These are phyloP conservation scores for Amphiprion ocellaris DNA, from an alignment of 2,113 vertebrate genomes.

Conservation along the genomic window DNA sequence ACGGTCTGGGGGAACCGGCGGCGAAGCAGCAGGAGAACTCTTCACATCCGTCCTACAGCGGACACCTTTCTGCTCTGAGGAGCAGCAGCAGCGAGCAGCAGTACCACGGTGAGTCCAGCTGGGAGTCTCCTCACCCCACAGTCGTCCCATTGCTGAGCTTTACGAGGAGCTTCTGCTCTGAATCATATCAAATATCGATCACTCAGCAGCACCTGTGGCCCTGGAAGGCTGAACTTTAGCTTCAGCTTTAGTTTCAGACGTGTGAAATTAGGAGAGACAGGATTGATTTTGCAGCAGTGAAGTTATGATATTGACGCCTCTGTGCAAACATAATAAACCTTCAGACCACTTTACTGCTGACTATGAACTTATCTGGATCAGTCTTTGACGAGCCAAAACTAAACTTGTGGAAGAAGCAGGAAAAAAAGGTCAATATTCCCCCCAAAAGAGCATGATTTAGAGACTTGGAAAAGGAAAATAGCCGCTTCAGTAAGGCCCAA, in stretches of 20 bases:
- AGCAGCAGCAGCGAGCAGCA: slow-evolving; percentile 56
- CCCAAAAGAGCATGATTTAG: too few relatives aligned
- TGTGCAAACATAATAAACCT: slow-evolving; percentile 15
- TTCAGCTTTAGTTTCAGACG: slow-evolving; percentile 11
- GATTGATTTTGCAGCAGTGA: slow-evolving; percentile 4
- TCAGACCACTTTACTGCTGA: not conserved
- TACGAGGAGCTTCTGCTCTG: not conserved
- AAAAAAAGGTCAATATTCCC: not conserved
- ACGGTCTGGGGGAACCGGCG: slow-evolving; percentile 61
- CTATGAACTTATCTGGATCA: slow-evolving; percentile 5
- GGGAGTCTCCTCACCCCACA: too few relatives aligned
- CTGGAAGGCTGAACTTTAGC: not conserved
- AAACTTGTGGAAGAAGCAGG: not conserved
- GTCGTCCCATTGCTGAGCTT: not conserved
- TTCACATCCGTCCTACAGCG: slow-evolving; percentile 60
- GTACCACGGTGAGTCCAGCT: slow-evolving; percentile 76
- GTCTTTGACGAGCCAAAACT: not conserved
- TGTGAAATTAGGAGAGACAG: slow-evolving; percentile 8
- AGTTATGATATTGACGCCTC: not conserved
- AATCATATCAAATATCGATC: slow-evolving; percentile 19
- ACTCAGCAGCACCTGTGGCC: not conserved
- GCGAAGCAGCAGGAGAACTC: slow-evolving; percentile 47
- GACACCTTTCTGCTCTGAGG: slow-evolving; percentile 70
- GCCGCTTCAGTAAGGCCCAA: too few relatives aligned
- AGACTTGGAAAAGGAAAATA: too few relatives aligned